Conservation (phyloP, 2,888 invertebrate species). For the Gasteruption jaculator region DNA sequence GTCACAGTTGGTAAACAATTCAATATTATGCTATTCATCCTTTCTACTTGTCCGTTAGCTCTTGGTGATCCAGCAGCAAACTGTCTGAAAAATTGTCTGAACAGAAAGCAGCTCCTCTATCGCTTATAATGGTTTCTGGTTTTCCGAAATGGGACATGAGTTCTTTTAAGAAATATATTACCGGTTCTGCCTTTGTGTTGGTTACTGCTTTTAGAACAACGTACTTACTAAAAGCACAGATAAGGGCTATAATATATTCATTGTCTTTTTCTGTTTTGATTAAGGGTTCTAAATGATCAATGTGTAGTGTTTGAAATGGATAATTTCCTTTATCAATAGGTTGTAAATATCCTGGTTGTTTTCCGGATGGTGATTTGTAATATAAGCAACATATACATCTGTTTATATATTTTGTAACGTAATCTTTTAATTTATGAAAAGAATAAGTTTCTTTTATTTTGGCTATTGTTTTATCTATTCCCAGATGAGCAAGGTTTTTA, state of each 20-base stretch:
- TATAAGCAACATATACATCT: no score
- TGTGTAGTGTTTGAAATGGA: no score
- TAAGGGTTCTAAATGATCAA: no score
- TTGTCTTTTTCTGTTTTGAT: no score
- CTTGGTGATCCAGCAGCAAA: slow-evolving; percentile 27
- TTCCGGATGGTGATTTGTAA: no score
- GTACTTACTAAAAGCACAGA: slow-evolving; percentile 19
- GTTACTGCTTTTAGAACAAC: slow-evolving; percentile 13
- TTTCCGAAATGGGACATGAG: slow-evolving; percentile 27
- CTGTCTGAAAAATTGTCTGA: slow-evolving; percentile 21
- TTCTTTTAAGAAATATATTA: slow-evolving; percentile 11
- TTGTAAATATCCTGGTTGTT: no score
- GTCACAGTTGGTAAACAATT: slow-evolving; percentile 20
- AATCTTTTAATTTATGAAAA: no score
- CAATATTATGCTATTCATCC: slow-evolving; percentile 21
- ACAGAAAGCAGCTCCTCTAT: slow-evolving; percentile 31
- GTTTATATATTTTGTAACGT: no score
- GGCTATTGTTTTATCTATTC: slow-evolving; percentile 24
- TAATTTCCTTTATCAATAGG: no score
- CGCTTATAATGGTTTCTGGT: slow-evolving; percentile 28
- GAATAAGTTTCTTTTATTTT: no score
- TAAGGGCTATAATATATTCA: slow-evolving; percentile 8
- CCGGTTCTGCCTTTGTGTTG: slow-evolving; percentile 12
- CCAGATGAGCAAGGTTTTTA: slow-evolving; percentile 17
- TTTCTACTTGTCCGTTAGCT: slow-evolving; percentile 25